Evolutionary conservation across 2,797 vertebrate genomes (phyloP), one percentile per base, ranked within the genome.

Genomic region (Lagocephalus sceleratus): DNA sequence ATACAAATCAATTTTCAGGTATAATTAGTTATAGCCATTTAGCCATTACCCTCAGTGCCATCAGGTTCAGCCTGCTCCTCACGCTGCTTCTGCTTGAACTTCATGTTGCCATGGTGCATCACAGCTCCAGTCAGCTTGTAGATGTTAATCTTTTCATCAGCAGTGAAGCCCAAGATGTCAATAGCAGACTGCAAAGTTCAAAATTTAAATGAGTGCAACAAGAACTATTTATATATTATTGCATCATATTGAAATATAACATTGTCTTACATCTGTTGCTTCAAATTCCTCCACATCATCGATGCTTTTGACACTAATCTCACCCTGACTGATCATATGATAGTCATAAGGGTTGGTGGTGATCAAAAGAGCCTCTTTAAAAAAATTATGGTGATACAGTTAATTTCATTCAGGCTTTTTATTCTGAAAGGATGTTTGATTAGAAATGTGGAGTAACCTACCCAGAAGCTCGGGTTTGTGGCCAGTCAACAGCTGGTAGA

Each of bases 331-430:
- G 78, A 94, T 89, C 73, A 91, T 93, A 12, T 78, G 90, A 29
- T 57, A 95, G 75, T 95, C 93, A 21, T 91, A 95, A 0, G 94
- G 94, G 63, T 95, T 95, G 75, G 93, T 94, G 59, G 92, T 91
- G 47, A 95, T 91, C 21, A 95, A 87, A 23, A 93, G 91, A 88
- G 92, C 92, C 80, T 95, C 93, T 41, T 22, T 5, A 43, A 20
- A 3, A n/a, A n/a, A n/a, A n/a, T n/a, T n/a, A n/a, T n/a, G n/a
- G n/a, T n/a, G n/a, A n/a, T n/a, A n/a, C n/a, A n/a, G n/a, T n/a
- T n/a, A n/a, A n/a, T n/a, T 44, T 20, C 6, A 26, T 32, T 11
- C 3, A 12, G 9, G 11, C 2, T 32, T n/a, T 32, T 11, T 11
- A 26, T 8, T 29, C 26, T 29, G 10, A 29, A 29, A 29, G 5